phyloP scores from a whole-genome alignment of 2,797 vertebrate genomes.

The Melanotaenia parkinsoni region DNA sequence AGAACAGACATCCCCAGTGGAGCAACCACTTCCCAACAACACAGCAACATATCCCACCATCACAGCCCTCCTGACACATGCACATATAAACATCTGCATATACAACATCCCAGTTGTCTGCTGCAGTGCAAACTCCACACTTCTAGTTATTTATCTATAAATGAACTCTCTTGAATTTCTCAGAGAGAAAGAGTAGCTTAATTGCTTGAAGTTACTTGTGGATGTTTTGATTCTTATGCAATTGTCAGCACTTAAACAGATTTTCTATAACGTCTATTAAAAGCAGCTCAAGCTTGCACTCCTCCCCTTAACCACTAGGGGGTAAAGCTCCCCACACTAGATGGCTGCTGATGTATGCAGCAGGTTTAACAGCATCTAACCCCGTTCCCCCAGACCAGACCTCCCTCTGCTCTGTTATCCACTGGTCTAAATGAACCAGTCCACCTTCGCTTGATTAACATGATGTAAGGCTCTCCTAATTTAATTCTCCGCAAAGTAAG shows the following conservation, averaged over 20 bases:
- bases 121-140: slow-evolving; percentile 34
- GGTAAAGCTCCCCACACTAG: slow-evolving; percentile 76
- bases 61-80: slow-evolving; percentile 37
- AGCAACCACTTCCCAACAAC: slow-evolving; percentile 56
- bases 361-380: slow-evolving; percentile 72
- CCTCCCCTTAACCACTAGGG: slow-evolving; percentile 76
- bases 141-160: slow-evolving; percentile 14
- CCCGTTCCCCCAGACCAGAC: slow-evolving; percentile 68
- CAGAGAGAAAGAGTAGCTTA: slow-evolving; percentile 21
- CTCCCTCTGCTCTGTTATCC: slow-evolving; percentile 75
- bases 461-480: slow-evolving; percentile 80
- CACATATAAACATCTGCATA: slow-evolving; percentile 57
- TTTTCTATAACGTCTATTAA: slow-evolving; percentile 48
- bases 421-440: slow-evolving; percentile 71
- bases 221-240: slow-evolving; percentile 37
- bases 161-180: slow-evolving; percentile 11
- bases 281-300: slow-evolving; percentile 54
- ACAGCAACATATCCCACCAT: slow-evolving; percentile 50
- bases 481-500: slow-evolving; percentile 76
- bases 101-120: slow-evolving; percentile 24
- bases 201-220: slow-evolving; percentile 12
- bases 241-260: slow-evolving; percentile 38
- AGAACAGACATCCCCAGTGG: slow-evolving; percentile 74
- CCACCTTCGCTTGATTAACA: slow-evolving; percentile 76
- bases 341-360: slow-evolving; percentile 69